Evolutionary conservation across 2,888 invertebrate genomes (phyloP), one percentile per base, ranked within the genome.

Genomic region (Nymphalis urticae): DNA sequence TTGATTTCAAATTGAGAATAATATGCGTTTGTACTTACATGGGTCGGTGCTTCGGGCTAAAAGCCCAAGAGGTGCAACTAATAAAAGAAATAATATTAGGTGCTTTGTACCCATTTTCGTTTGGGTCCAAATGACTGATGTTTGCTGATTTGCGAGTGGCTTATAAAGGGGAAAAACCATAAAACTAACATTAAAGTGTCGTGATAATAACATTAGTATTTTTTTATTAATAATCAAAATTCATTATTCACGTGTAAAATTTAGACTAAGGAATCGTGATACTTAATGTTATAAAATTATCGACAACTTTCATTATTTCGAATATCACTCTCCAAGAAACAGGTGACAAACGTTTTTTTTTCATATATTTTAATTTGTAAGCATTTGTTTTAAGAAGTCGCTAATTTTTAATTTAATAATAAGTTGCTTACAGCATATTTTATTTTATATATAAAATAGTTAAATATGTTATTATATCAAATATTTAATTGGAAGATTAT

Each of bases 81-180:
- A 56, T 58, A 75, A 62, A 13, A 72, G 60, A n/a, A 72, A 24
- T 66, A 75, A 16, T 66, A 72, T 54, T 65, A 69, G 68, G 60
- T 64, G 62, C 60, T 65, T 72, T 24, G 69, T 59, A 64, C 70
- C 73, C 74, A 75, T 75, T 54, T 67, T 75, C 48, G 10, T 27
- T 47, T 42, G 72, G 64, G 68, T 60, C 51, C 63, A 65, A 62
- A 65, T 36, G 66, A 71, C 67, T 73, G 68, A 66, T 61, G 62
- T 48, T 69, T 64, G 51, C 19, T 48, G 10, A 24, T 13, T 32
- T n/a, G 47, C 24, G 13, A 32, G 24, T 9, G 42, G 68, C 27
- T 71, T 75, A 71, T 75, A 75, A 51, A 75, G 62, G 62, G n/a
- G 62, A 72, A 71, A 64, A 65, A 19, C 53, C n/a, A 63, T 69